Percentiles rank a stretch among this genome's conserved stretches.
Evolutionary conservation across 2,113 vertebrate species (phyloP).

Genomic region (Phrynocephalus versicolor): DNA sequence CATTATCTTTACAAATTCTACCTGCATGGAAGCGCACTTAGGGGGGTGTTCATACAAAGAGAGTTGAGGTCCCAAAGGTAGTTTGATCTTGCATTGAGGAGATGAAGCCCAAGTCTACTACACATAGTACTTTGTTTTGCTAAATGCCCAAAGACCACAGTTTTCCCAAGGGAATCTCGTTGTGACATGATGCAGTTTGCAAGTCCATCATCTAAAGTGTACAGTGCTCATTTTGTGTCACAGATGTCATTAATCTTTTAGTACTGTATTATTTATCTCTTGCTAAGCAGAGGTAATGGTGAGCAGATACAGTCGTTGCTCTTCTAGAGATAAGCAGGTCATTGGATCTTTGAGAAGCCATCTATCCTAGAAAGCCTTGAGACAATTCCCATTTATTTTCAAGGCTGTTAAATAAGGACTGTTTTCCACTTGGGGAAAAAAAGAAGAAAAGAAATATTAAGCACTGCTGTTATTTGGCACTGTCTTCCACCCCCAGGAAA

Average conservation of each 20-base stretch:
- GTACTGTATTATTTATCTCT: neutral
- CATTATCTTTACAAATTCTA: neutral
- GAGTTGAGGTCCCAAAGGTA: too few relatives aligned
- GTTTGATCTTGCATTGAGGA: neutral
- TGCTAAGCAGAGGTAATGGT: constrained; percentile 22
- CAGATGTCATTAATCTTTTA: neutral
- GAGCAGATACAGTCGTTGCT: constrained; percentile 36
- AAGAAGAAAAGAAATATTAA: constrained; percentile 48
- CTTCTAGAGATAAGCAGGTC: constrained; percentile 1
- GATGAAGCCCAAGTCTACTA: neutral
- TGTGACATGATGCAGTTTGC: neutral
- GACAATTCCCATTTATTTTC: constrained; percentile 43
- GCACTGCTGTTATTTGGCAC: constrained; percentile 44
- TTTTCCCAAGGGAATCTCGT: neutral
- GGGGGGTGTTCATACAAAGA: too few relatives aligned
- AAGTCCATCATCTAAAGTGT: neutral
- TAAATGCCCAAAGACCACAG: neutral
- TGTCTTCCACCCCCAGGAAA: constrained; percentile 57
- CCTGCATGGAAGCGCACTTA: neutral
- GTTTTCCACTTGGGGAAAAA: constrained; percentile 2
- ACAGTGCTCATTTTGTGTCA: neutral
- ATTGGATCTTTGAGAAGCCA: constrained; percentile 22
- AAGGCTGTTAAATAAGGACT: constrained; percentile 14
- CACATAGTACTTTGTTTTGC: neutral
- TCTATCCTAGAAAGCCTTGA: constrained; percentile 18